Percentiles rank a stretch among this genome's conserved stretches.
phyloP scores from a whole-genome alignment of 2,113 vertebrate species.

The Gasterosteus nipponicus region DNA sequence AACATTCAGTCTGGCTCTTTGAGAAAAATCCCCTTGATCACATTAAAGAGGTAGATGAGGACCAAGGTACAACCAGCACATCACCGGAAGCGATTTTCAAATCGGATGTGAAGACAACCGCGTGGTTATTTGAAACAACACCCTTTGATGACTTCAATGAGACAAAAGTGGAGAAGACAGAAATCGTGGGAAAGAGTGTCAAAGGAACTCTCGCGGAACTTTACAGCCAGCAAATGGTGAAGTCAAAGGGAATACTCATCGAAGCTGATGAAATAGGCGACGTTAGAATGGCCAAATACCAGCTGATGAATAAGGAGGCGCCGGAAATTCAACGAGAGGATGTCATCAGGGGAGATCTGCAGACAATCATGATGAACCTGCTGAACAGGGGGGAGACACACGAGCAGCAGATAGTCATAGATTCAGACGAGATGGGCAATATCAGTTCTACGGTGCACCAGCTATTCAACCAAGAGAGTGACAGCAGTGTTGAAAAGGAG shows the following conservation, averaged over 20 bases:
- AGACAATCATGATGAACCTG: conserved; percentile 89
- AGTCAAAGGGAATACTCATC: conserved; percentile 88
- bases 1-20: conserved; percentile 92
- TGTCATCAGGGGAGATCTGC: conserved; percentile 86
- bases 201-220: conserved; percentile 90
- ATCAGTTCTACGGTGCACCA: conserved; percentile 86
- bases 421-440: conserved; percentile 89
- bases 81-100: conserved; percentile 84
- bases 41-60: conserved; percentile 84
- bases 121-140: conserved; percentile 94
- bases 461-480: conserved; percentile 84
- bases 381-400: conserved; percentile 80
- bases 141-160: conserved; percentile 89
- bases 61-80: conserved; percentile 39
- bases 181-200: conserved; percentile 90
- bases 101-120: conserved; percentile 89
- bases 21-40: conserved; percentile 89
- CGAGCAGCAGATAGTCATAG: conserved; percentile 81
- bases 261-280: conserved; percentile 91
- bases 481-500: conserved; percentile 82
- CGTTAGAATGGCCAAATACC: conserved; percentile 92
- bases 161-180: conserved; percentile 81
- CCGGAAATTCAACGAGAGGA: conserved; percentile 92
- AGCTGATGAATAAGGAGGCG: conserved; percentile 87
- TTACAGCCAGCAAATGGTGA: conserved; percentile 87